phyloP scores from a whole-genome alignment of 2,113 vertebrate species.

The Glaucomys volans region DNA sequence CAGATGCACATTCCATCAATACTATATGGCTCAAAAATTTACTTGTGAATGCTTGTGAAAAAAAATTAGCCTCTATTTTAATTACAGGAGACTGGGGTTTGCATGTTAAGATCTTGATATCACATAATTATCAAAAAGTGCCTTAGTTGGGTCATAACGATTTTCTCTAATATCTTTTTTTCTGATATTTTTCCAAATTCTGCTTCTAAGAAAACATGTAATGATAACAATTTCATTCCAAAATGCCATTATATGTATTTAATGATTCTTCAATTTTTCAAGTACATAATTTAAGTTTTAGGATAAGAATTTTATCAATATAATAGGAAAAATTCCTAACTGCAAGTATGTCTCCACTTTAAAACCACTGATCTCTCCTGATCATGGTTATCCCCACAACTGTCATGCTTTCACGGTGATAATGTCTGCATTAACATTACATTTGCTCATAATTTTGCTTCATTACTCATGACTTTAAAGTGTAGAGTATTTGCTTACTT shows the following conservation, averaged over 20 bases:
- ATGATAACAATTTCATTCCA: neutral
- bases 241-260: neutral
- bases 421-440: neutral
- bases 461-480: neutral
- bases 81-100: neutral
- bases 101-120: neutral
- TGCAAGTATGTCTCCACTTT: neutral
- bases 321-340: neutral
- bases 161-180: neutral
- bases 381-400: neutral
- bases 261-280: neutral
- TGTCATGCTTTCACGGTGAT: neutral
- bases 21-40: neutral
- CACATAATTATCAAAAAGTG: neutral
- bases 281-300: neutral
- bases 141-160: neutral
- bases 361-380: neutral
- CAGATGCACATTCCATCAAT: neutral
- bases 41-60: neutral
- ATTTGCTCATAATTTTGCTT: neutral
- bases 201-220: neutral
- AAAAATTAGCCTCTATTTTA: neutral
- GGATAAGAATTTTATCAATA: neutral
- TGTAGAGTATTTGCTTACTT: too few relatives aligned
- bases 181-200: neutral